Evolutionary conservation across 2,888 invertebrate genomes (phyloP), one percentile per base, ranked within the genome.

Genomic region (Beris chalybata): DNA sequence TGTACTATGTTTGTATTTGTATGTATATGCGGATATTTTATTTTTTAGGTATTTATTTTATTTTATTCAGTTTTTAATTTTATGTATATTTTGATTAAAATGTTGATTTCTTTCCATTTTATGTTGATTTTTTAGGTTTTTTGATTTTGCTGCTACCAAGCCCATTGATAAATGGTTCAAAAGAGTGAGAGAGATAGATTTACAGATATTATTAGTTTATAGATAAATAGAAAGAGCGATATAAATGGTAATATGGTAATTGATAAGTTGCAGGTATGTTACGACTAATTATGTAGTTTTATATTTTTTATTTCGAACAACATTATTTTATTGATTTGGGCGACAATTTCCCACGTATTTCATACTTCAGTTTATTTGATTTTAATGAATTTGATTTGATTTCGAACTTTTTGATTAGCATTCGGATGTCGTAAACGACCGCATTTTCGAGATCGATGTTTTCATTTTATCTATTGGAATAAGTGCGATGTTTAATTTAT

Each of bases 111-210:
- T 53, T 38, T 64, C n/a, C 15, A 13, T 53, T 13, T 45, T 30
- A 38, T 45, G 47, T 56, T 22, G 6, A 50, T 47, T 30, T 65
- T 66, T 59, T 45, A 32, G 55, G 70, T 59, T 74, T 79, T 79
- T 79, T 79, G 79, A 78, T 78, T 79, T 77, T 77, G 72, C 75
- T 79, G 79, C 79, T 76, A 73, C 74, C 76, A 78, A 80, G 79
- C 79, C 79, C 75, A 76, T 74, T 53, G 32, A 56, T 64, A 54
- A 22, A 58, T 45, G 38, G 38, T 38, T 38, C 38, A 38, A 38
- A 38, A 38, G 38, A 38, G 3, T 7, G 1, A 38, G 38, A 38
- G 5, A 38, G 38, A 38, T 48, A 48, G 38, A 38, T 38, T 31
- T 22, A 38, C 7, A 31, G n/a, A 31, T 5, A 31, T 43, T 56